phyloP scores from a whole-genome alignment of 2,888 invertebrate species.

The Protodeltote pygarga region DNA sequence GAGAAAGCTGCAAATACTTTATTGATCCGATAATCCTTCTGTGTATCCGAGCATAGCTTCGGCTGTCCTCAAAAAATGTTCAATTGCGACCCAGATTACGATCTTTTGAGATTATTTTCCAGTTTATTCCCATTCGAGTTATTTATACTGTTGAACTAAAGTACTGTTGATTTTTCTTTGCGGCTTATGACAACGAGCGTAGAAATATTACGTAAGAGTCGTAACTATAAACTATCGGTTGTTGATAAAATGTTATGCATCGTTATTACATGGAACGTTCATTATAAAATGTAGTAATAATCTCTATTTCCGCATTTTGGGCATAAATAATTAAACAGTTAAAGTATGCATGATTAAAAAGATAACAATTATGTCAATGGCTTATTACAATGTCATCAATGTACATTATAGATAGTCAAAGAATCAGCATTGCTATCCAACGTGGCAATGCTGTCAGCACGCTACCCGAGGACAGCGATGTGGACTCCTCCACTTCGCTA shows the following conservation, averaged over 20 bases:
- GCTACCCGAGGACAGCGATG: too few species aligned
- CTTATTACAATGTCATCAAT: not conserved
- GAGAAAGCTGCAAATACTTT: slow-evolving; percentile 9
- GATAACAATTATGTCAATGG: too few species aligned
- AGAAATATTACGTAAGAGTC: slow-evolving; percentile 39
- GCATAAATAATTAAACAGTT: slow-evolving; percentile 1
- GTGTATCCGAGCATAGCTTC: slow-evolving; percentile 3
- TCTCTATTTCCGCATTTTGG: slow-evolving; percentile 20
- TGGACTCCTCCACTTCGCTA: too few species aligned
- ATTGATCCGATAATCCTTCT: slow-evolving; percentile 10
- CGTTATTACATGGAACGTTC: slow-evolving; percentile 3
- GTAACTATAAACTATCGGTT: slow-evolving; percentile 18
- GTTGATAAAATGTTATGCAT: slow-evolving; percentile 20
- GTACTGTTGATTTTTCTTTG: slow-evolving; percentile 29
- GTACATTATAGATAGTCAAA: too few species aligned
- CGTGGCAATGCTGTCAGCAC: too few species aligned
- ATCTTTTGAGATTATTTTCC: slow-evolving; percentile 2
- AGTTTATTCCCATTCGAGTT: slow-evolving; percentile 6
- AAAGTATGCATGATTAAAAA: not conserved
- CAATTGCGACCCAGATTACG: slow-evolving; percentile 2
- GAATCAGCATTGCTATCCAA: too few species aligned
- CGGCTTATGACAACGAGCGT: slow-evolving; percentile 28
- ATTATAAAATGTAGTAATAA: slow-evolving; percentile 2
- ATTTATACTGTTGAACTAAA: slow-evolving; percentile 9
- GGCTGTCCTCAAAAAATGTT: not conserved